Evolutionary conservation across 2,113 vertebrate species (phyloP).

Genomic region (Ibidorhyncha struthersii): DNA sequence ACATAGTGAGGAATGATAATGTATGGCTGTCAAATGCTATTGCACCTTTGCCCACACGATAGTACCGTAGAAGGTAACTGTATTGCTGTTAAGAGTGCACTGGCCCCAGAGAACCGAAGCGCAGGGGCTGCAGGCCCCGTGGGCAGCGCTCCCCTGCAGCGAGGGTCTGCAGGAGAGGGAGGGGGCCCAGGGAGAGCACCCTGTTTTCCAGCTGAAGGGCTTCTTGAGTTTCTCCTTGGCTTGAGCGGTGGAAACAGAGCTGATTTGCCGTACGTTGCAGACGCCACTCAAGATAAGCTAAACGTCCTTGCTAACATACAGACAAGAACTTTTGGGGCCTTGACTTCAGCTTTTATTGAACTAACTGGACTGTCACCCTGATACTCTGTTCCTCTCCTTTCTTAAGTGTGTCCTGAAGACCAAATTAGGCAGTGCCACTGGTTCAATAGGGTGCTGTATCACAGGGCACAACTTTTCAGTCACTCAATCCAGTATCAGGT

Average conservation of each 20-base stretch:
- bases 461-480: background rate
- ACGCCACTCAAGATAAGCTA: background rate
- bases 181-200: background rate
- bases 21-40: background rate
- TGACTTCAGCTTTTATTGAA: background rate
- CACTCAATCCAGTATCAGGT: background rate
- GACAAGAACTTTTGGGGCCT: background rate
- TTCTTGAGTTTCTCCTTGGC: background rate
- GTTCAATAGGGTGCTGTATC: background rate
- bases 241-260: background rate
- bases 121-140: background rate
- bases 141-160: background rate
- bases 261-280: background rate
- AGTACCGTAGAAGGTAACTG: fast-evolving
- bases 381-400: background rate
- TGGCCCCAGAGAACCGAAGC: background rate
- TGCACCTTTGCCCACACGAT: background rate
- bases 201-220: background rate
- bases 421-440: background rate
- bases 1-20: background rate
- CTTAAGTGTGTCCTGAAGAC: background rate
- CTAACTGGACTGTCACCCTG: background rate
- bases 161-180: background rate
- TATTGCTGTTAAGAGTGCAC: fast-evolving
- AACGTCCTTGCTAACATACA: background rate